These are phyloP conservation scores for Pelagia noctiluca DNA, from an alignment of 30 jellyfish, hydroid and myxozoan species.

Conservation along the genomic window DNA sequence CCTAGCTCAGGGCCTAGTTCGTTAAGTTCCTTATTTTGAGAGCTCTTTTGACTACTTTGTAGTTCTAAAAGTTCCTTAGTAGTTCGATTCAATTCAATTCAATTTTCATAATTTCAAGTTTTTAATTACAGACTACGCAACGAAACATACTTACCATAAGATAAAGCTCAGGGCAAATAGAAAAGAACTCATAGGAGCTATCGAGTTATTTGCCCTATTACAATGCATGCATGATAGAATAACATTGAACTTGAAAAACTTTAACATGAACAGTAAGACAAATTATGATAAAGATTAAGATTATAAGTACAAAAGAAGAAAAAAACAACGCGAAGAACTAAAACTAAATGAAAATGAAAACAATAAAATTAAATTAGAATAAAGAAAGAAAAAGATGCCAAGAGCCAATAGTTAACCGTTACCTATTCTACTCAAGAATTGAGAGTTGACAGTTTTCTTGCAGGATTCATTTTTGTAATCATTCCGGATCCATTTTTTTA, in stretches of 20 bases:
- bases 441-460: neutral
- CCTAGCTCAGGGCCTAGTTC: too few species aligned
- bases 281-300: too few species aligned
- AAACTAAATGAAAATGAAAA: too few species aligned
- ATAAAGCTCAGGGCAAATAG: neutral
- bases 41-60: too few species aligned
- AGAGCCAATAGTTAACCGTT: neutral
- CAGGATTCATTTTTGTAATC: too few species aligned
- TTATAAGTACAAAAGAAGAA: too few species aligned
- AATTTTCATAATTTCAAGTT: too few species aligned
- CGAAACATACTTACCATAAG: neutral
- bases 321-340: neutral
- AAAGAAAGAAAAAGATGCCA: neutral
- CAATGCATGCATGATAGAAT: constrained; percentile 3
- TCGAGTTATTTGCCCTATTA: constrained; percentile 6
- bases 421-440: neutral
- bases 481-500: neutral
- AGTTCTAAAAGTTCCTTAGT: too few species aligned
- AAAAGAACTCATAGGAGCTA: constrained; percentile 7
- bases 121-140: constrained; percentile 7
- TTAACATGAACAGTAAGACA: neutral
- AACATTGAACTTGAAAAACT: neutral
- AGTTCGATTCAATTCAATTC: too few species aligned
- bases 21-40: too few species aligned
- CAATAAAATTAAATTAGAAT: neutral